These are phyloP conservation scores for Philotrypesis tridentata DNA, from an alignment of 1,140 invertebrate species.

Conservation along the genomic window DNA sequence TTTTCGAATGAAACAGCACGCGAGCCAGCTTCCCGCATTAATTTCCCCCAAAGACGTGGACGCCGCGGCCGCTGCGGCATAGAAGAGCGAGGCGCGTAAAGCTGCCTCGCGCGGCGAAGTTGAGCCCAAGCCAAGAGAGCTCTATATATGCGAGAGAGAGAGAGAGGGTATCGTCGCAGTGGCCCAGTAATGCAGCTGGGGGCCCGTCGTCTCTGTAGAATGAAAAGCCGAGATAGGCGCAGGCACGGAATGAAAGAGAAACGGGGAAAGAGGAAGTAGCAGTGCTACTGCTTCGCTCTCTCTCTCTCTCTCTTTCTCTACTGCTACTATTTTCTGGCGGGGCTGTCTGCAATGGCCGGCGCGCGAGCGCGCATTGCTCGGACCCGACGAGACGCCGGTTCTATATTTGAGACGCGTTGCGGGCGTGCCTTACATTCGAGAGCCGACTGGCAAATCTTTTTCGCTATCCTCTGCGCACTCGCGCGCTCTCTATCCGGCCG, in stretches of 20 bases:
- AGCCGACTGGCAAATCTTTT: not conserved
- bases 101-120: not conserved
- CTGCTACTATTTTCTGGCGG: not conserved
- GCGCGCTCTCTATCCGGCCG: not conserved
- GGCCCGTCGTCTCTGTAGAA: not conserved
- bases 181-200: conserved; percentile 27
- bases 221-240: conserved; percentile 9
- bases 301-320: too few species aligned
- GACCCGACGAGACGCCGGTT: not conserved
- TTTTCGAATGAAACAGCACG: not conserved
- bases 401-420: conserved; percentile 23
- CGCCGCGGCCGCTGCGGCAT: too few species aligned
- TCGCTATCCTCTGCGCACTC: not conserved
- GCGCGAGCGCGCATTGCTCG: not conserved
- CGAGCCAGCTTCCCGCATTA: not conserved
- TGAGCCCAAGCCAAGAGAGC: conserved; percentile 13
- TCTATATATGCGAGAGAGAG: too few species aligned
- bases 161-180: too few species aligned
- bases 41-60: not conserved
- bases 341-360: conserved; percentile 10
- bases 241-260: conserved; percentile 37
- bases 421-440: not conserved
- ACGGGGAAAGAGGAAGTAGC: conserved; percentile 9
- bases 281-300: not conserved
- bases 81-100: too few species aligned